Evolutionary conservation across 2,888 invertebrate genomes (phyloP), one percentile per base, ranked within the genome.

Genomic region (Sarcophaga rosellei): DNA sequence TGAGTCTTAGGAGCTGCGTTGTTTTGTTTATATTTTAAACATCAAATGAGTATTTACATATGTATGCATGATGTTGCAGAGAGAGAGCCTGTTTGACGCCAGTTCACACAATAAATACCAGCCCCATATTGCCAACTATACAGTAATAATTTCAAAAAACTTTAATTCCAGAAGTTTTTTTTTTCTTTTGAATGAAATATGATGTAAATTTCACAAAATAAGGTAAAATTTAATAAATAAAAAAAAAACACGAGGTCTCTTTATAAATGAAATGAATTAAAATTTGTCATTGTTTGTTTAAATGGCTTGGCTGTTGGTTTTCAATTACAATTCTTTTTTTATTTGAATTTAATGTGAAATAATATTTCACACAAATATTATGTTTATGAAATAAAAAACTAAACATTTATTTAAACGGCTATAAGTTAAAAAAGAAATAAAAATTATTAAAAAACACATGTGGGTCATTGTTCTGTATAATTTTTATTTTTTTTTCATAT

Each of bases 31-130:
- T 35, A 35, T 35, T 35, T 35, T 35, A 10, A 35, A 35, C 35
- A 3, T 3, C 35, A 35, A 35, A 10, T 35, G 8, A 35, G 35
- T 10, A 35, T 35, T 35, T 35, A 35, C 35, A 35, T 35, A 35
- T 25, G 25, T 4, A 25, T 10, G 35, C 3, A 35, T 61, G n/a
- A 70, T 15, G 62, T 57, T 83, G 45, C 15, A 65, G 57, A 3
- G 45, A 70, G 77, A 20, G 57, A 78, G 68, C 73, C 82, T 62
- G 62, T 62, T 78, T 74, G 66, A 68, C 78, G 62, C 69, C 74
- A 84, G 63, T 79, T 72, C 76, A 35, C 65, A 72, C 57, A 75
- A 81, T 57, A 63, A 45, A 44, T 69, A 63, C 69, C 8, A 35
- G 8, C 3, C 8, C 8, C 35, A 35, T 10, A 35, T 35, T 35